Conservation (phyloP, 1,140 invertebrate genomes). For the Manduca sexta region DNA sequence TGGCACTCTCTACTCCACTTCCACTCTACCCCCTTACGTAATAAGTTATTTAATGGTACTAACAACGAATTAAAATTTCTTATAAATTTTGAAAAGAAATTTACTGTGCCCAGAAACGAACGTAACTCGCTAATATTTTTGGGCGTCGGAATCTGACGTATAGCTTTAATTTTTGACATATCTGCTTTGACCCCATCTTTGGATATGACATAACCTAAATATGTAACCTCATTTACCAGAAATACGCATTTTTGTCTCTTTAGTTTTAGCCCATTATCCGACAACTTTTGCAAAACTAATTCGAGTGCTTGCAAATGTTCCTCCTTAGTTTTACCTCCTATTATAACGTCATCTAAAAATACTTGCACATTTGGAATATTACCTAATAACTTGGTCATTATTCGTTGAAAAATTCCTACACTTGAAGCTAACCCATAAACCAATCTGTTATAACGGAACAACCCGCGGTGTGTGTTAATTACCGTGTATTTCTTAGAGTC, state of each 20-base stretch:
- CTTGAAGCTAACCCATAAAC: no score
- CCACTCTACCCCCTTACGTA: constrained; percentile 25
- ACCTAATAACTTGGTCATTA: constrained; percentile 15
- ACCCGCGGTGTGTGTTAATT: constrained; percentile 34
- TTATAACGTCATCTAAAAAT: constrained; percentile 30
- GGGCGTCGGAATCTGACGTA: constrained; percentile 36
- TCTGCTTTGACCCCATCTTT: constrained; percentile 34
- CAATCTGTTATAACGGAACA: constrained; percentile 35
- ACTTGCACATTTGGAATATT: constrained; percentile 21
- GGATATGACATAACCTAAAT: constrained; percentile 31
- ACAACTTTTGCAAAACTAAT: constrained; percentile 7
- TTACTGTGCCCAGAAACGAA: constrained; percentile 37
- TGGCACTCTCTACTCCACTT: constrained; percentile 22
- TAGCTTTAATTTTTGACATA: constrained; percentile 46
- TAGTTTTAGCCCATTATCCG: constrained; percentile 22
- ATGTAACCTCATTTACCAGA: constrained; percentile 27
- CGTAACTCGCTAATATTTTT: constrained; percentile 41
- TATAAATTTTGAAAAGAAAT: constrained; percentile 45
- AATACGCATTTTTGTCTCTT: constrained; percentile 33
- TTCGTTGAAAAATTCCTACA: constrained; percentile 28
- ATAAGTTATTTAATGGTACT: constrained; percentile 31
- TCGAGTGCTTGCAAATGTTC: constrained; percentile 14
- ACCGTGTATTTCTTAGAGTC: no score
- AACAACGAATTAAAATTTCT: constrained; percentile 12
- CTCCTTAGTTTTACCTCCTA: constrained; percentile 1